phyloP scores from a whole-genome alignment of 2,797 vertebrate species.

The Balearica regulorum region DNA sequence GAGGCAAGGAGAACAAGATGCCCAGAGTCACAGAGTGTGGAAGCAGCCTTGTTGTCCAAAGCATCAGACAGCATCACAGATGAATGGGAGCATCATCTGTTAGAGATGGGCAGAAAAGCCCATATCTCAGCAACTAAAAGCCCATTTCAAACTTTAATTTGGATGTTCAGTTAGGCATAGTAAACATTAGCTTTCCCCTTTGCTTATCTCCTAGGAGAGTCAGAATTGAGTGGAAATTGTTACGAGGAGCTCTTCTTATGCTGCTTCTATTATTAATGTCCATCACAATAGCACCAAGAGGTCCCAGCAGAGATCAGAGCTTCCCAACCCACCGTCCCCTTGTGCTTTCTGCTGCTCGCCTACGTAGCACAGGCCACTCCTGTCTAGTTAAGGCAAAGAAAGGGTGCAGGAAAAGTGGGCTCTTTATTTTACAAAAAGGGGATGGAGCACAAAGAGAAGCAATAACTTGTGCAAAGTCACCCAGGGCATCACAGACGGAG shows the following conservation, averaged over 20 bases:
- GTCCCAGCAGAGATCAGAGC: background rate
- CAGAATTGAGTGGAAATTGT: background rate
- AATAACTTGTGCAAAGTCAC: conserved; percentile 5
- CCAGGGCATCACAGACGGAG: background rate
- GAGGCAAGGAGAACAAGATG: background rate
- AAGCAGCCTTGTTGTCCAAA: background rate
- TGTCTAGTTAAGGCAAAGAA: background rate
- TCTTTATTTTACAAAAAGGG: conserved; percentile 2
- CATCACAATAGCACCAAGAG: background rate
- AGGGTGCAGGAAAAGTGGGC: background rate
- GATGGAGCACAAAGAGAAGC: conserved; percentile 5
- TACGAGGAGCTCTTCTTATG: background rate
- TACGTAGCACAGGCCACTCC: accelerated
- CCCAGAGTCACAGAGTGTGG: background rate
- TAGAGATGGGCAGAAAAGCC: background rate
- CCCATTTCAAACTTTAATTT: background rate
- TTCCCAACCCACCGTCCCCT: accelerated
- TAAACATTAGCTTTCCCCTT: background rate
- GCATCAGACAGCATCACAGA: background rate
- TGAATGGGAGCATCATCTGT: background rate
- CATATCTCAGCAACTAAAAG: background rate
- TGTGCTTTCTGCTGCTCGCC: background rate
- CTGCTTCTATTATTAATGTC: background rate
- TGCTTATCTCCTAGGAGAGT: background rate
- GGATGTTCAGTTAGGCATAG: background rate